These are phyloP conservation scores for Phrynosoma platyrhinos DNA, from an alignment of 2,113 vertebrate species.

Conservation along the genomic window DNA sequence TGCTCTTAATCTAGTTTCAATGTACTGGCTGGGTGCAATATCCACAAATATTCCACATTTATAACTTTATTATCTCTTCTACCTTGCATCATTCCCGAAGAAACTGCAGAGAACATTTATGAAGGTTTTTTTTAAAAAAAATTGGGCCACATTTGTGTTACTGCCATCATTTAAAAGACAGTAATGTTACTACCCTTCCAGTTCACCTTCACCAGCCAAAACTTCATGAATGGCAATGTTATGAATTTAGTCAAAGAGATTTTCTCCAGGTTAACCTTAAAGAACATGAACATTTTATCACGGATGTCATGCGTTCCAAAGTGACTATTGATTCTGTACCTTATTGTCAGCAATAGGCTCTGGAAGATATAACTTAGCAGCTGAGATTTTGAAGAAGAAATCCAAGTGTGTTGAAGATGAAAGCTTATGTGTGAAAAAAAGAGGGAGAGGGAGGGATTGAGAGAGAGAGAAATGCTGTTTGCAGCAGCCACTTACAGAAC, in stretches of 20 bases:
- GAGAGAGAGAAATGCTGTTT: not conserved
- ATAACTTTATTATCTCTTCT: not conserved
- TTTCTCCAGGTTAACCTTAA: not conserved
- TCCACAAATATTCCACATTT: not conserved
- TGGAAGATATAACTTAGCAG: not conserved
- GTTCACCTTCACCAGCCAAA: not conserved
- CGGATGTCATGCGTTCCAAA: not conserved
- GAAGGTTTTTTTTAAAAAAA: not conserved
- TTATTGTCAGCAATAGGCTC: not conserved
- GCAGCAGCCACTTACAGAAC: not conserved
- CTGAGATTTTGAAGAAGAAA: constrained; percentile 1
- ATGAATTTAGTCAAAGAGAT: not conserved
- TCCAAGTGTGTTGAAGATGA: not conserved
- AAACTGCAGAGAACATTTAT: not conserved
- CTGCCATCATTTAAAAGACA: not conserved
- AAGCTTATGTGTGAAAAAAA: too few species aligned
- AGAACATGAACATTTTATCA: not conserved
- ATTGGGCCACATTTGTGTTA: too few species aligned
- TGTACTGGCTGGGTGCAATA: not conserved
- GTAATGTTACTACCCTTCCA: not conserved
- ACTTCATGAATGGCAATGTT: not conserved
- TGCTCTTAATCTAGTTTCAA: not conserved
- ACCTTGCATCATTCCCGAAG: too few species aligned
- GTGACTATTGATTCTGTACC: not conserved
- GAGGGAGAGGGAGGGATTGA: too few species aligned